Conservation (phyloP, 2,113 vertebrate genomes). For the Corvus hawaiiensis region DNA sequence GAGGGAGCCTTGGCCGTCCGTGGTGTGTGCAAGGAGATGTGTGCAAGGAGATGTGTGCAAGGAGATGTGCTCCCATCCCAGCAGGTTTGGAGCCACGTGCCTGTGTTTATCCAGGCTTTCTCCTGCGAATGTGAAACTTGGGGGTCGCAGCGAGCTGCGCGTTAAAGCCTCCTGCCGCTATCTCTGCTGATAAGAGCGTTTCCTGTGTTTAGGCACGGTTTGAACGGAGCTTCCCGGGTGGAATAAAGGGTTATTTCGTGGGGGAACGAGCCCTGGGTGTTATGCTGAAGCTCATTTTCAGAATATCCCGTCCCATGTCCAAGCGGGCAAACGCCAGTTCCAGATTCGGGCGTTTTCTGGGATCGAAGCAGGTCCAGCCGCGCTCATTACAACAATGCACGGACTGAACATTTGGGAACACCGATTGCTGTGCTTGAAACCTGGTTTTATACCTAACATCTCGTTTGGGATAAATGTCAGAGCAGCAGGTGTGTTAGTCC, state of each 20-base stretch:
- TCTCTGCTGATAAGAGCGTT: background rate
- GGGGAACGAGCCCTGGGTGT: background rate
- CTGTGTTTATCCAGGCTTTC: background rate
- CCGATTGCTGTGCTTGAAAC: background rate
- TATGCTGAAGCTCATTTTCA: background rate
- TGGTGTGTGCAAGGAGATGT: background rate
- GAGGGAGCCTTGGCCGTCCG: background rate
- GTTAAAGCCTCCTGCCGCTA: background rate
- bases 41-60: background rate
- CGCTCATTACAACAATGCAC: background rate
- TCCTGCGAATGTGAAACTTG: fast-evolving
- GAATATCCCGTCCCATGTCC: fast-evolving
- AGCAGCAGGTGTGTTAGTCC: background rate
- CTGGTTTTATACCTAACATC: background rate
- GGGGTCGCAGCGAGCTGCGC: fast-evolving
- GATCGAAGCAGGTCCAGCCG: background rate
- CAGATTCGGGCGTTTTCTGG: fast-evolving
- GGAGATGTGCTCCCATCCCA: background rate
- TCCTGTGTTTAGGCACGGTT: background rate
- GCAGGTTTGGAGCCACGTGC: background rate
- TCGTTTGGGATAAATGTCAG: background rate
- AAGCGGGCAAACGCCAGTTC: background rate
- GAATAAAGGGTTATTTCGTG: background rate
- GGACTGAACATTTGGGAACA: background rate
- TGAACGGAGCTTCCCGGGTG: background rate